Evolutionary conservation across 2,797 vertebrate genomes (phyloP), one percentile per base, ranked within the genome.

Genomic region (Liparis tanakae): DNA sequence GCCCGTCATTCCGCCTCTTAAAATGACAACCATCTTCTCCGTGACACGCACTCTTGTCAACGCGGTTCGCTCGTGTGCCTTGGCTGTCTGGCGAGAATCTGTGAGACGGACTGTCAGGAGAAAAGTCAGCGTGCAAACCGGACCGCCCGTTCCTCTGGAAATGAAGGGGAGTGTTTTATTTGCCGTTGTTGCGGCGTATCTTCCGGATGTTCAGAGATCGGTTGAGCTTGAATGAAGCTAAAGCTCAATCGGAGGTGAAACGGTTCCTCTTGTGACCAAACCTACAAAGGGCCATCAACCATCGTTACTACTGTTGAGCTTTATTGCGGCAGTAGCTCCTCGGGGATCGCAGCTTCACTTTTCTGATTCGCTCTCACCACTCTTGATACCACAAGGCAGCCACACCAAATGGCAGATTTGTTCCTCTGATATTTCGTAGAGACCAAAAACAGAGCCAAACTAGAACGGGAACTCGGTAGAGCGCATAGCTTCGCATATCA

Each of bases 1-100:
- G 75, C 66, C 73, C 34, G 78, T 85, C 77, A 83, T 84, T 79
- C 70, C 37, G 72, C 53, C 33, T 72, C 70, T 83, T 85, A 77
- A 80, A 79, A 81, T 77, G 73, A 84, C 83, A 80, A 66, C 56
- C 78, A 65, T 81, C 77, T 69, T 69, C 57, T 67, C 46, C 69
- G 18, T 71, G n/a, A 72, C 55, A 56, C 44, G 46, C 70, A 80
- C 61, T 68, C 72, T 56, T 48, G 69, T 76, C 72, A 77, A 82
- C 72, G 83, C 63, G 74, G 71, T 82, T 80, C 78, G 72, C 78
- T 86, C 58, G 18, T 80, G 81, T 76, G 81, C 65, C 63, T 13
- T 82, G 67, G 60, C 70, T 88, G 73, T 80, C 76, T 85, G 84
- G 76, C 73, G 67, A 78, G 68, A 66, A 46, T 67, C 54, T 69